A percentile compares a stretch with the other conserved stretches of the same genome.
phyloP scores from a whole-genome alignment of 2,113 vertebrate genomes.

The Isichthys henryi region DNA sequence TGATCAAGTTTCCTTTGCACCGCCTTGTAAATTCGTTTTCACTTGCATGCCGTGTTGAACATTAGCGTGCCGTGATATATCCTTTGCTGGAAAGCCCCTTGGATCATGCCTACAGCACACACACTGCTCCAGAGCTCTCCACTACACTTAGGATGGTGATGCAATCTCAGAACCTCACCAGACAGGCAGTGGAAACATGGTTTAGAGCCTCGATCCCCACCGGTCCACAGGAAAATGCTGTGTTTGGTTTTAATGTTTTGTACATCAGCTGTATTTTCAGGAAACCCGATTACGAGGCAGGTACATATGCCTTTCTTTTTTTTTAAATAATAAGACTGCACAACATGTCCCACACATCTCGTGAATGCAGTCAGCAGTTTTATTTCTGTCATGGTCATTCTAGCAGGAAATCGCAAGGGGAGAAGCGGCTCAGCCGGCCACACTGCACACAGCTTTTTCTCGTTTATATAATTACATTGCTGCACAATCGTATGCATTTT shows the following conservation, averaged over 20 bases:
- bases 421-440: not conserved
- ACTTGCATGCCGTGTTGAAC: not conserved
- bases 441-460: conserved; percentile 7
- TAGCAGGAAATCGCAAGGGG: not conserved
- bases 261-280: not conserved
- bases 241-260: not conserved
- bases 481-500: not conserved
- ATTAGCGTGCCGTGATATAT: not conserved
- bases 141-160: not conserved
- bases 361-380: not conserved
- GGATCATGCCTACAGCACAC: not conserved
- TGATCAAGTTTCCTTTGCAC: not conserved
- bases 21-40: not conserved
- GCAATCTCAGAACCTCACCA: not conserved
- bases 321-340: not conserved
- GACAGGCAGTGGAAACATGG: not conserved
- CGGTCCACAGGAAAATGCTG: not conserved
- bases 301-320: not conserved
- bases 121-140: not conserved
- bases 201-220: not conserved
- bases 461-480: not conserved
- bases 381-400: conserved; percentile 8
- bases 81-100: not conserved
- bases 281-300: not conserved
- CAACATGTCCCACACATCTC: not conserved